Evolutionary conservation across 2,888 invertebrate genomes (phyloP).

Genomic region (Cremastinae sp.): DNA sequence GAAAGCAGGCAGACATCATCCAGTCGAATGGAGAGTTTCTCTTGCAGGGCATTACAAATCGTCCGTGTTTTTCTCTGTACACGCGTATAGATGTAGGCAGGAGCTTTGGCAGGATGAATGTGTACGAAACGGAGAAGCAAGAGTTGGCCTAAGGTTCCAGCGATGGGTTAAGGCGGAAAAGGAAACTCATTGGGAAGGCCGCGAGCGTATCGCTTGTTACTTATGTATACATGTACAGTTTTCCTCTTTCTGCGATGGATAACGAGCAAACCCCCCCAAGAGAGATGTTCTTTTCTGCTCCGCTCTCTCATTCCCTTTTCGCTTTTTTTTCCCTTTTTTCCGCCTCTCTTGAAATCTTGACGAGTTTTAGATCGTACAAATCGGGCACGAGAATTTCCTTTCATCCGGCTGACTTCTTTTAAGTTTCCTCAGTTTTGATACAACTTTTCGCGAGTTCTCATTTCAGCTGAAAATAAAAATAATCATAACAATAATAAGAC

Average conservation of each 20-base stretch:
- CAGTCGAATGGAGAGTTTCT: conserved; percentile 29
- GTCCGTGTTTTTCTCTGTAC: not conserved
- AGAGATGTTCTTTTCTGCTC: conserved; percentile 33
- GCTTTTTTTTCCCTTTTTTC: too few species aligned
- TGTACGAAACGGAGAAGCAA: conserved; percentile 17
- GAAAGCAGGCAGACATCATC: too few species aligned
- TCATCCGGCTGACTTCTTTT: conserved; percentile 24
- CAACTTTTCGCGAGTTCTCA: not conserved
- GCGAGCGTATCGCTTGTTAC: conserved; percentile 63
- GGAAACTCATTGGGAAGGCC: conserved; percentile 62
- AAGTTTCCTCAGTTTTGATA: conserved; percentile 18
- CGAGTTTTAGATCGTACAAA: conserved; percentile 49
- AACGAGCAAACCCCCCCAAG: conserved; percentile 54
- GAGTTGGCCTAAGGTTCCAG: conserved; percentile 40
- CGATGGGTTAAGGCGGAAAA: conserved; percentile 49
- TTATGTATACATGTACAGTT: conserved; percentile 61
- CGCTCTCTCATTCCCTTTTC: too few species aligned
- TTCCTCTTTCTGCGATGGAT: conserved; percentile 52
- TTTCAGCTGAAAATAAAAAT: not conserved
- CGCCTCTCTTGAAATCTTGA: conserved; percentile 45
- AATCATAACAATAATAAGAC: too few species aligned
- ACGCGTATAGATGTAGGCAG: not conserved
- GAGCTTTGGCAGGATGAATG: conserved; percentile 30
- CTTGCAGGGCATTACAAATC: conserved; percentile 29
- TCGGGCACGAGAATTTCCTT: conserved; percentile 15